Percentiles rank a stretch among this genome's conserved stretches.
These are phyloP conservation scores for Thera obeliscata DNA, from an alignment of 2,888 invertebrate species.

Conservation along the genomic window DNA sequence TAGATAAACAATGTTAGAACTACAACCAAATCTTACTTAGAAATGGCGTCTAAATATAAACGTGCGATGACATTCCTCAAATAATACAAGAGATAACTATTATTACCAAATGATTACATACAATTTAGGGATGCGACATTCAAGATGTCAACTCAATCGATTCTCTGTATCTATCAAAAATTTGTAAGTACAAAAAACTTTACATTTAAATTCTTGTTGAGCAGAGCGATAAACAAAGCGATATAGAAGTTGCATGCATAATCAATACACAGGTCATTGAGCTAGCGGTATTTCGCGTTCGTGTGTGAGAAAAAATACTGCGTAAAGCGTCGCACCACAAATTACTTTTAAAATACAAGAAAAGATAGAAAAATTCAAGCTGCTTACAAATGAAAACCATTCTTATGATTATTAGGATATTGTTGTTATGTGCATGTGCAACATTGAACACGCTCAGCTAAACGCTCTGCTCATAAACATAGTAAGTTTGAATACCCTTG, in stretches of 20 bases:
- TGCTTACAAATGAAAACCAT: too few relatives aligned
- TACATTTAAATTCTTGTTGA: background rate
- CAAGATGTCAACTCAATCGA: background rate
- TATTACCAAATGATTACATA: slow-evolving; percentile 1
- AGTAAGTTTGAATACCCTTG: slow-evolving; percentile 27
- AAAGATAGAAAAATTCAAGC: background rate
- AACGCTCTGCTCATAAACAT: slow-evolving; percentile 4
- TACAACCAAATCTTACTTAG: background rate
- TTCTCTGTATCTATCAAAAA: background rate
- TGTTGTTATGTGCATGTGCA: too few relatives aligned
- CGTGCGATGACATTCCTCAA: background rate
- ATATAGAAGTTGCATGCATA: background rate
- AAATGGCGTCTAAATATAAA: background rate
- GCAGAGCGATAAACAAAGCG: slow-evolving; percentile 9
- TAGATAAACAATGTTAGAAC: background rate
- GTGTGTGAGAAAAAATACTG: too few relatives aligned
- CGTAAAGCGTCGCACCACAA: too few relatives aligned
- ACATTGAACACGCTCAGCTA: background rate
- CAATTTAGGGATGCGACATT: slow-evolving; percentile 8
- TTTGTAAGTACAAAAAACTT: background rate
- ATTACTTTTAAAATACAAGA: too few relatives aligned
- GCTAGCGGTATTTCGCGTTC: too few relatives aligned
- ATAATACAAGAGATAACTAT: background rate
- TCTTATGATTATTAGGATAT: too few relatives aligned
- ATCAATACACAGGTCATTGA: too few relatives aligned